phyloP scores from a whole-genome alignment of 2,888 invertebrate species.

The Dorcus parallelipipedus region DNA sequence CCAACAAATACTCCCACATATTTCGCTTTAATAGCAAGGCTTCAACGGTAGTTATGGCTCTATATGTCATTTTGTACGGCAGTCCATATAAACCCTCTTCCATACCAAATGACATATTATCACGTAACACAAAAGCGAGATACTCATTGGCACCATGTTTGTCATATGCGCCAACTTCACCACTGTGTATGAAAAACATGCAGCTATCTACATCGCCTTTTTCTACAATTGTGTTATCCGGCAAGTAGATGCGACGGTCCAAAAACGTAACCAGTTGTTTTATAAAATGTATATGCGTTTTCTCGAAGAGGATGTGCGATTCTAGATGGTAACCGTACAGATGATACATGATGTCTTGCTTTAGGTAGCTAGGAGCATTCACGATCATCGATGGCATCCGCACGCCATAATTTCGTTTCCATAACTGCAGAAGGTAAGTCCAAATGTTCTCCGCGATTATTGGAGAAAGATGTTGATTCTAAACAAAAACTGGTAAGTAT shows the following conservation, averaged over 20 bases:
- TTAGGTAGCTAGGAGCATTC: constrained; percentile 24
- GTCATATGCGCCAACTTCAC: constrained; percentile 44
- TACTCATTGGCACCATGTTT: constrained; percentile 11
- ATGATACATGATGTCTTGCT: constrained; percentile 51
- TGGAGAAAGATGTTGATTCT: constrained; percentile 27
- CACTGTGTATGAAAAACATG: constrained; percentile 56
- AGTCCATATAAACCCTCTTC: constrained; percentile 25
- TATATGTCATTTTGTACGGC: constrained; percentile 24
- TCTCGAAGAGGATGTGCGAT: constrained; percentile 52
- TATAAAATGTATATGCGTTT: constrained; percentile 51
- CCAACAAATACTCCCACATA: constrained; percentile 28
- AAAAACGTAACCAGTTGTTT: constrained; percentile 53
- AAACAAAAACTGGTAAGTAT: background rate
- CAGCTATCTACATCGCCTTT: constrained; percentile 54
- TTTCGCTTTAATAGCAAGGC: constrained; percentile 22
- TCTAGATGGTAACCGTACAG: constrained; percentile 52
- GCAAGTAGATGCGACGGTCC: constrained; percentile 51
- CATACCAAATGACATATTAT: constrained; percentile 29
- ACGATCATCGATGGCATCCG: constrained; percentile 44
- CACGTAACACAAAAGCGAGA: constrained; percentile 8
- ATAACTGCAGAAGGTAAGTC: constrained; percentile 53
- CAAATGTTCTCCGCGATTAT: constrained; percentile 52
- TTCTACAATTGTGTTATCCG: constrained; percentile 54
- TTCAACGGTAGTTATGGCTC: constrained; percentile 25
- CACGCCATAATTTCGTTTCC: constrained; percentile 54